phyloP scores from a whole-genome alignment of 2,113 vertebrate genomes.

The Pan paniscus region DNA sequence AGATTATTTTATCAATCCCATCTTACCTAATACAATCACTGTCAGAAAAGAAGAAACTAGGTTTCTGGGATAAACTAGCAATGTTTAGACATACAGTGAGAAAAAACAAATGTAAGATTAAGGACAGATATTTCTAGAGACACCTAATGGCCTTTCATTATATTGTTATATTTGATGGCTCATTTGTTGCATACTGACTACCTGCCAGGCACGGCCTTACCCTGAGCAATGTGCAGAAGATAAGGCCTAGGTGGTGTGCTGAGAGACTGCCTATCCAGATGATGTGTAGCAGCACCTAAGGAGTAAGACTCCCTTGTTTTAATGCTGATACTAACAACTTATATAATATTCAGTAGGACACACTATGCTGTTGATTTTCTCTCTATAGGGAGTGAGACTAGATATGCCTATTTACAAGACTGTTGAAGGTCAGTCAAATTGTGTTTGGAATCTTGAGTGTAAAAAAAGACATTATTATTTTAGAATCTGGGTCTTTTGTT shows the following conservation, averaged over 20 bases:
- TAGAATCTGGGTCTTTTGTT: neutral
- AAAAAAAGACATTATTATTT: constrained; percentile 1
- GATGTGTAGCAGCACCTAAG: neutral
- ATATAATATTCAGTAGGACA: neutral
- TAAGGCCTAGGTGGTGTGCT: neutral
- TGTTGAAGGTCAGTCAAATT: neutral
- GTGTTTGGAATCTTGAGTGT: neutral
- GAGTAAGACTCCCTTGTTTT: neutral
- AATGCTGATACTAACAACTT: neutral
- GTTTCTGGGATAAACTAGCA: neutral
- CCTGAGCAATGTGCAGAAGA: neutral
- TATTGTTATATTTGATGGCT: neutral
- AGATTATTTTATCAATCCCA: neutral
- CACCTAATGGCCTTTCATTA: neutral
- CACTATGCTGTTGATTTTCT: neutral
- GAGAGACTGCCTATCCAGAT: neutral
- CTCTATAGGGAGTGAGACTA: neutral
- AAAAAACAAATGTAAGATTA: neutral
- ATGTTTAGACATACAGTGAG: neutral
- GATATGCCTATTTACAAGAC: neutral
- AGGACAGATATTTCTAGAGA: neutral
- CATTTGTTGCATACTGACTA: neutral
- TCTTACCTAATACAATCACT: neutral
- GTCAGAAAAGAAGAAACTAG: neutral
- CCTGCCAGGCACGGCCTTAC: too few species aligned